A percentile compares a stretch with the other conserved stretches of the same genome.
phyloP scores from a whole-genome alignment of 1,140 invertebrate genomes.

The Centruroides vittatus region DNA sequence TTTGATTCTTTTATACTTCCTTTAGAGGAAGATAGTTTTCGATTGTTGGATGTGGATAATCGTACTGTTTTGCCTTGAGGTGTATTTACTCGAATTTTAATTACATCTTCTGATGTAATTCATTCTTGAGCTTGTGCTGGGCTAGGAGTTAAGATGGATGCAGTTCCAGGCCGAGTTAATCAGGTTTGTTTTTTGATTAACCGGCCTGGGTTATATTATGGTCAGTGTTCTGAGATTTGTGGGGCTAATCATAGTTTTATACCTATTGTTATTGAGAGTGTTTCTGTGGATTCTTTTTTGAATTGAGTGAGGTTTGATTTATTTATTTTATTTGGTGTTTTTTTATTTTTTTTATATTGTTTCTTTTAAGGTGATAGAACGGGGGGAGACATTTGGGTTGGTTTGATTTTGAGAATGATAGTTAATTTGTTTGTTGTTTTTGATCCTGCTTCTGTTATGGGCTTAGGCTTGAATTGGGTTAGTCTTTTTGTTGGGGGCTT shows the following conservation, averaged over 20 bases:
- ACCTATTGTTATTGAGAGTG: constrained; percentile 46
- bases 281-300: constrained; percentile 6
- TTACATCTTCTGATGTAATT: constrained; percentile 47
- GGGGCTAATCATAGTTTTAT: constrained; percentile 59
- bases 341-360: too few relatives aligned
- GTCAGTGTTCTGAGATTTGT: constrained; percentile 66
- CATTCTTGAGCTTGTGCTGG: constrained; percentile 48
- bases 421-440: too few relatives aligned
- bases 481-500: too few relatives aligned
- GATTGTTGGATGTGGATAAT: constrained; percentile 48
- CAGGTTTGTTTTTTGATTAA: constrained; percentile 41
- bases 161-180: constrained; percentile 48
- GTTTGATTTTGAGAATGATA: too few relatives aligned
- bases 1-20: constrained; percentile 48
- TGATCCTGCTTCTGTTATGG: too few relatives aligned
- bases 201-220: constrained; percentile 43
- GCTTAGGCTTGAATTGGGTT: too few relatives aligned
- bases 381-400: too few relatives aligned
- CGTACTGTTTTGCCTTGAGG: constrained; percentile 37
- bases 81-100: constrained; percentile 39
- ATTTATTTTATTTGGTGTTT: too few relatives aligned
- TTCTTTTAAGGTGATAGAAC: too few relatives aligned
- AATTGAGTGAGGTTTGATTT: neutral
- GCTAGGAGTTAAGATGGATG: constrained; percentile 48
- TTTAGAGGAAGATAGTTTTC: constrained; percentile 30